Conservation (phyloP, 2,797 vertebrate genomes). For the Orestias chungarensis region DNA sequence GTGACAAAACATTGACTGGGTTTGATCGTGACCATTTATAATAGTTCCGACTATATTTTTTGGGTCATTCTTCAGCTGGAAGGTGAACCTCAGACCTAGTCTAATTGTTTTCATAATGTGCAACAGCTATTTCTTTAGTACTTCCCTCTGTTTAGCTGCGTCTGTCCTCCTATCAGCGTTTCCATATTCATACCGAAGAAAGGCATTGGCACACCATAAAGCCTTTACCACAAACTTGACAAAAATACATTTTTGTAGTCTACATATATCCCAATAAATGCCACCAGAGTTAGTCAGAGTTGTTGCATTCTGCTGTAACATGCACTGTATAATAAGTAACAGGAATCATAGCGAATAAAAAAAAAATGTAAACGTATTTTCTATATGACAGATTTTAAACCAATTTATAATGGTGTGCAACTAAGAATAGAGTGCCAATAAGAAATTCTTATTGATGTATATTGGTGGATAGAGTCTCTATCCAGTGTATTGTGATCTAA, state of each 20-base stretch:
- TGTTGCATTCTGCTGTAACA: constrained; percentile 13
- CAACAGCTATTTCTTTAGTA: neutral
- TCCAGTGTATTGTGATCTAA: constrained; percentile 32
- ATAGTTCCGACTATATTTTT: neutral
- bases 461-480: constrained; percentile 16
- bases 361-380: neutral
- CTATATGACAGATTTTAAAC: constrained; percentile 1
- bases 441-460: constrained; percentile 23
- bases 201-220: neutral
- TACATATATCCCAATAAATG: neutral
- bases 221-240: neutral
- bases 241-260: neutral
- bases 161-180: neutral
- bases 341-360: constrained; percentile 32
- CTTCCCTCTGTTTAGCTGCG: neutral
- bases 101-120: too few relatives aligned
- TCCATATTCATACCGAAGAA: neutral
- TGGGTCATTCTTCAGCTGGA: neutral
- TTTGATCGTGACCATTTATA: too few relatives aligned
- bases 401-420: neutral
- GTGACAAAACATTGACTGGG: too few relatives aligned
- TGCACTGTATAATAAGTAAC: constrained; percentile 24
- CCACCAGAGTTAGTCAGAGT: constrained; percentile 34
- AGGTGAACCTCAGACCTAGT: neutral
- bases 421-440: neutral